Conservation (phyloP, 2,113 vertebrate species). For the Geococcyx californianus region DNA sequence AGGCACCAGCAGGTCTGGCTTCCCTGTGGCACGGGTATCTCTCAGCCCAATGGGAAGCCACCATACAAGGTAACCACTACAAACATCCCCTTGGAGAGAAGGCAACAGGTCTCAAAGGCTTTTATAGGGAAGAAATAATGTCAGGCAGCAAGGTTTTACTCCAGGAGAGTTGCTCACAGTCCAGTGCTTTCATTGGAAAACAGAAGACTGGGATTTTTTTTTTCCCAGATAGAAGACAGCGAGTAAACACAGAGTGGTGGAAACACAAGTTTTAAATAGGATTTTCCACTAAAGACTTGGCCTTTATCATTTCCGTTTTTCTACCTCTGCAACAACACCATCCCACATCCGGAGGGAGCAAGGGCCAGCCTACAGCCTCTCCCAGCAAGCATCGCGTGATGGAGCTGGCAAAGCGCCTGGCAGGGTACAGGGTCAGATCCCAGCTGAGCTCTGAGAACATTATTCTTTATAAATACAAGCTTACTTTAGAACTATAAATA, state of each 20-base stretch:
- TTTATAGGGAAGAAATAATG: not conserved
- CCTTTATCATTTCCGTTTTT: not conserved
- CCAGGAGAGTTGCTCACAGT: not conserved
- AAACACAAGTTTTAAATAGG: not conserved
- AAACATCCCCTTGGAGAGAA: not conserved
- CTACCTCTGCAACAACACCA: not conserved
- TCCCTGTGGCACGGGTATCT: not conserved
- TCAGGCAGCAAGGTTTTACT: not conserved
- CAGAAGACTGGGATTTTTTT: not conserved
- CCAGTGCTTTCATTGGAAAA: not conserved
- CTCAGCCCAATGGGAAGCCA: not conserved
- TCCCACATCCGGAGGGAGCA: not conserved
- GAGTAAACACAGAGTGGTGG: not conserved
- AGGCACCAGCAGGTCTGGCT: not conserved
- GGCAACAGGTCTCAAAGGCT: not conserved
- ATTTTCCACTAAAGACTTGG: not conserved
- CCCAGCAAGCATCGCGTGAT: not conserved
- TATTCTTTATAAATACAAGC: not conserved
- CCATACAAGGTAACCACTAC: not conserved
- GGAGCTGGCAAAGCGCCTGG: not conserved
- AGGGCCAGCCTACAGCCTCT: not conserved
- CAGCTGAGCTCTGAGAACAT: fast-evolving
- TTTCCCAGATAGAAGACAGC: not conserved
- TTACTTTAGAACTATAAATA: not conserved
- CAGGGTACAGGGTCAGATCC: not conserved